Percentiles rank a stretch among this genome's conserved stretches.
Conservation (phyloP, 2,888 invertebrate species). For the Nipponacmea schrenckii region DNA sequence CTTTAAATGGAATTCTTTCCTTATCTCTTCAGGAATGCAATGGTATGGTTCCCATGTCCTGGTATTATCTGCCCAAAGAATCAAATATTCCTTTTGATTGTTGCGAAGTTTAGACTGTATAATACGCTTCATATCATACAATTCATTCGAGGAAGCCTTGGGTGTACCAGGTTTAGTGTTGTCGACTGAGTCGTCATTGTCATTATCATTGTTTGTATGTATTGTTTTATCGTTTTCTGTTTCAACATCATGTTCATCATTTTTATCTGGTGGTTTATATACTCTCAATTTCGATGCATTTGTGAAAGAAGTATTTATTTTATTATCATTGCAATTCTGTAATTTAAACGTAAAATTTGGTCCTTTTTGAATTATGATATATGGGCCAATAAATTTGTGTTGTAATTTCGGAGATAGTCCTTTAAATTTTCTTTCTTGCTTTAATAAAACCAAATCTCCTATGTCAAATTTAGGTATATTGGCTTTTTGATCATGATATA, state of each 20-base stretch:
- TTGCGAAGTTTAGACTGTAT: too few relatives aligned
- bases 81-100: too few relatives aligned
- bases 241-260: not conserved
- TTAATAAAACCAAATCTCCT: conserved; percentile 22
- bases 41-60: too few relatives aligned
- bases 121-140: too few relatives aligned
- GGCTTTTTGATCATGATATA: conserved; percentile 21
- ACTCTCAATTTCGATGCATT: conserved; percentile 23
- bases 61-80: too few relatives aligned
- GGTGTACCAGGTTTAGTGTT: too few relatives aligned
- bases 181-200: not conserved
- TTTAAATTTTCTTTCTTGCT: conserved; percentile 11
- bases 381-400: conserved; percentile 15
- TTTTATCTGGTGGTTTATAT: not conserved
- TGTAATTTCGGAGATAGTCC: conserved; percentile 27
- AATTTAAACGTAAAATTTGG: conserved; percentile 24
- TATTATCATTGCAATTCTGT: not conserved
- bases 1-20: too few relatives aligned
- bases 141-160: too few relatives aligned
- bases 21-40: too few relatives aligned
- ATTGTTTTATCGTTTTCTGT: not conserved
- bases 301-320: conserved; percentile 19
- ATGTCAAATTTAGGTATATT: conserved; percentile 20
- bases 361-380: conserved; percentile 19
- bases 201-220: not conserved